Conservation (phyloP, 2,113 vertebrate genomes). For the Serilophus lunatus region DNA sequence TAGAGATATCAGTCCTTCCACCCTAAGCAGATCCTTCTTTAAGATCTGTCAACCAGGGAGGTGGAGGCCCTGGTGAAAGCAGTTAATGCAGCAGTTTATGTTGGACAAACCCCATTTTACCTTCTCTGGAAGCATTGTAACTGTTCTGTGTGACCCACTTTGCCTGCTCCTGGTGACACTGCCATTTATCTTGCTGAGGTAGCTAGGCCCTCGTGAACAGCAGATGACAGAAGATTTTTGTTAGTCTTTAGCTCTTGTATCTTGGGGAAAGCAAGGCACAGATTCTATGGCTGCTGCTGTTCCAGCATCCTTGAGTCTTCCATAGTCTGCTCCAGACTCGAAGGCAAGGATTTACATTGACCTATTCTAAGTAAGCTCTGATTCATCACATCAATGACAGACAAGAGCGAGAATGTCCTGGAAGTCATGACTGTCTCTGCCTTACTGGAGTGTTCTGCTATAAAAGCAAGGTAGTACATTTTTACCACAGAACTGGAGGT, state of each 20-base stretch:
- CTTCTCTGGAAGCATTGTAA: neutral
- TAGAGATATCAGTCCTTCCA: neutral
- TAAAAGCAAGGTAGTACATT: neutral
- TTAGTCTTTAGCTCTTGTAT: neutral
- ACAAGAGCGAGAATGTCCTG: neutral
- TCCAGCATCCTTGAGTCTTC: neutral
- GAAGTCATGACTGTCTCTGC: neutral
- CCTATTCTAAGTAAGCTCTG: neutral
- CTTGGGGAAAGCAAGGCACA: neutral
- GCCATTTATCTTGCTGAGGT: neutral
- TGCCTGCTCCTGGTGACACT: neutral
- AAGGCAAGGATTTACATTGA: neutral
- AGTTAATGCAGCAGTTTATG: neutral
- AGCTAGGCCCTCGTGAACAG: neutral
- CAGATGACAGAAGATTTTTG: neutral
- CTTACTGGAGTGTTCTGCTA: neutral
- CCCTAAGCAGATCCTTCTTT: neutral
- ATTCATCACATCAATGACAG: neutral
- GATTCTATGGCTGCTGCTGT: neutral
- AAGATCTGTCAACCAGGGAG: neutral
- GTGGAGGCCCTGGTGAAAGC: neutral
- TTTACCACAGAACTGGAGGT: neutral
- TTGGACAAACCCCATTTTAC: neutral
- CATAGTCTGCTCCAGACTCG: neutral
- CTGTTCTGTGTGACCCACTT: neutral